Evolutionary conservation across 2,888 invertebrate species (phyloP).

Genomic region (Coelogynopora nodosa): DNA sequence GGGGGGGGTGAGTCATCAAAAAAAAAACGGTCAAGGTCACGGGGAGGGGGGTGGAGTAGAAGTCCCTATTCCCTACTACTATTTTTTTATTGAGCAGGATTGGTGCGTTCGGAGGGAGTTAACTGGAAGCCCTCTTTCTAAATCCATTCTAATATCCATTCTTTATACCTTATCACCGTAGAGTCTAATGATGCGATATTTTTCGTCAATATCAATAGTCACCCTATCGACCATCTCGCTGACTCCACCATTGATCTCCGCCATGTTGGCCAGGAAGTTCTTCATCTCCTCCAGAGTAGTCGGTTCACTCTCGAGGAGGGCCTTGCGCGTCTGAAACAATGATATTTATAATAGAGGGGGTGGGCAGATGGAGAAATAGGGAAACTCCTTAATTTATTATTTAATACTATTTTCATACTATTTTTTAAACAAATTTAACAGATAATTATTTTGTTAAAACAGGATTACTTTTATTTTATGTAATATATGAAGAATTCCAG

Average conservation of each 20-base stretch:
- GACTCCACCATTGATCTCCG: slow-evolving; percentile 38
- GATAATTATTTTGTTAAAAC: not conserved
- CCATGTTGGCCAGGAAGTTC: slow-evolving; percentile 42
- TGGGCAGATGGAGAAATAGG: not conserved
- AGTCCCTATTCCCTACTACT: too few species aligned
- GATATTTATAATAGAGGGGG: not conserved
- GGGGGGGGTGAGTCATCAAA: too few species aligned
- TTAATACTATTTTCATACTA: not conserved
- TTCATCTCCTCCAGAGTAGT: slow-evolving; percentile 45
- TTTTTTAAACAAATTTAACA: not conserved
- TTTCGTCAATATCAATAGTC: slow-evolving; percentile 37
- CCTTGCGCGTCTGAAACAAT: not conserved
- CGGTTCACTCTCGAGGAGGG: slow-evolving; percentile 42
- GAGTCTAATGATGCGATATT: slow-evolving; percentile 38
- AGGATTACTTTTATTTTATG: too few species aligned
- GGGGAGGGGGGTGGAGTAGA: too few species aligned
- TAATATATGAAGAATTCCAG: too few species aligned
- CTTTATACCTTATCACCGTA: slow-evolving; percentile 38
- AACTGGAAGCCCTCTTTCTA: not conserved
- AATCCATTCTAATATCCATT: slow-evolving; percentile 7
- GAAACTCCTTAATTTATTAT: not conserved
- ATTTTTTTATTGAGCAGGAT: too few species aligned
- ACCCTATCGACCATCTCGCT: slow-evolving; percentile 37
- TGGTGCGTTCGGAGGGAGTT: too few species aligned
- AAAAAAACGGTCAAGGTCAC: too few species aligned